Evolutionary conservation across 2,888 invertebrate genomes (phyloP).

Genomic region (Tipula vernalis): DNA sequence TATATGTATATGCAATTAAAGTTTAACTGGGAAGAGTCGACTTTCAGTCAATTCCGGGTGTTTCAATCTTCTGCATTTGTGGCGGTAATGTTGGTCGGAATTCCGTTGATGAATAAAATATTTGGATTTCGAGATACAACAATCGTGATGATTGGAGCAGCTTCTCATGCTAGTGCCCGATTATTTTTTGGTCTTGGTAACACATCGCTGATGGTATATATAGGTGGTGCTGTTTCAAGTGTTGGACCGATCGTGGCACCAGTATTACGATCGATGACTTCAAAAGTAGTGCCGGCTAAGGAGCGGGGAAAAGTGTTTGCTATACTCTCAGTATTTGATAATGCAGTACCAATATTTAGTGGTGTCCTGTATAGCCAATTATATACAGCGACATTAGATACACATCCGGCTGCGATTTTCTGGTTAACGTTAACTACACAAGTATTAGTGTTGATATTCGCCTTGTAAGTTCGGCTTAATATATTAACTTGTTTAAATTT

Average conservation of each 20-base stretch:
- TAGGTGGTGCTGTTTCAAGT: constrained; percentile 61
- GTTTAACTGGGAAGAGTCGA: constrained; percentile 55
- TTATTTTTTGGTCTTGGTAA: constrained; percentile 51
- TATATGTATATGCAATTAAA: constrained; percentile 61
- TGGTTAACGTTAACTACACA: constrained; percentile 61
- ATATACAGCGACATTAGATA: constrained; percentile 53
- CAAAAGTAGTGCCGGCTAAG: constrained; percentile 55
- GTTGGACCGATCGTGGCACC: constrained; percentile 68
- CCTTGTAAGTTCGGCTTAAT: constrained; percentile 45
- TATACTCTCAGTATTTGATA: constrained; percentile 65
- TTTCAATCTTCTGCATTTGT: constrained; percentile 61
- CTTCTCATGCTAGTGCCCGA: constrained; percentile 55
- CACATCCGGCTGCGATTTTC: constrained; percentile 48
- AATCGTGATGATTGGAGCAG: constrained; percentile 59
- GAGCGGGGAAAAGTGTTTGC: constrained; percentile 74
- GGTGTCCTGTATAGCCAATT: constrained; percentile 56
- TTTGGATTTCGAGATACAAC: constrained; percentile 57
- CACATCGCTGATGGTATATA: constrained; percentile 45
- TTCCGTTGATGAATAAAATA: constrained; percentile 56
- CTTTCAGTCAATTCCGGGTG: constrained; percentile 61
- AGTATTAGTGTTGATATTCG: constrained; percentile 47
- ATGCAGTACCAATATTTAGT: constrained; percentile 63
- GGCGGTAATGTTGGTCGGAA: constrained; percentile 52
- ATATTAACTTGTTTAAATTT: not conserved
- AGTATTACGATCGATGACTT: constrained; percentile 67